A percentile compares a stretch with the other conserved stretches of the same genome.
phyloP scores from a whole-genome alignment of 2,797 vertebrate genomes.

The Esox lucius region DNA sequence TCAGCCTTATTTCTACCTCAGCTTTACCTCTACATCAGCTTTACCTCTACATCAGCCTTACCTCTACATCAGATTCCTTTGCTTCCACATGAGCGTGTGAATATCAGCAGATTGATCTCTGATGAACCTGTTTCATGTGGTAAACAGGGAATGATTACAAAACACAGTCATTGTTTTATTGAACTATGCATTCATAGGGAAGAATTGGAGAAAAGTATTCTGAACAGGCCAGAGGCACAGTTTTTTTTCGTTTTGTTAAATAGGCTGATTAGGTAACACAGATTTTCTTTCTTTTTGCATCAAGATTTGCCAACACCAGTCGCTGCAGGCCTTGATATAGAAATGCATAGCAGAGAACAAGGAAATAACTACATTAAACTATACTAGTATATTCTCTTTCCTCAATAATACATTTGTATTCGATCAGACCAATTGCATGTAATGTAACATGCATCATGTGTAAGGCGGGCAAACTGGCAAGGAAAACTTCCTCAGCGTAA shows the following conservation, averaged over 20 bases:
- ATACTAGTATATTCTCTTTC: too few relatives aligned
- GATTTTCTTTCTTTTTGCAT: slow-evolving; percentile 40
- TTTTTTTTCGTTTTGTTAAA: slow-evolving; percentile 55
- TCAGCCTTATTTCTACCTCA: too few relatives aligned
- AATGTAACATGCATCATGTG: slow-evolving; percentile 30
- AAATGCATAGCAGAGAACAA: slow-evolving; percentile 18
- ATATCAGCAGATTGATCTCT: neutral
- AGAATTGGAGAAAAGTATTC: slow-evolving; percentile 18
- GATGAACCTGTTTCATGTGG: neutral
- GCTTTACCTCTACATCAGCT: too few relatives aligned
- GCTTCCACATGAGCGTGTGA: neutral
- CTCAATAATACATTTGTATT: neutral
- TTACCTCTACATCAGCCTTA: too few relatives aligned
- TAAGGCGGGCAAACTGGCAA: neutral
- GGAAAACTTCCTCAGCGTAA: neutral
- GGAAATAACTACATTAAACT: too few relatives aligned
- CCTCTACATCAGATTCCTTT: neutral
- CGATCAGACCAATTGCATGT: slow-evolving; percentile 32
- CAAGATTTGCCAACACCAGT: slow-evolving; percentile 42
- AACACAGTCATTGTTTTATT: slow-evolving; percentile 39
- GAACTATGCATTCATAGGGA: slow-evolving; percentile 27
- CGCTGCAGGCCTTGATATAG: slow-evolving; percentile 41
- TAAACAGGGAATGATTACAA: neutral
- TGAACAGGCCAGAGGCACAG: slow-evolving; percentile 26
- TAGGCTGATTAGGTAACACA: slow-evolving; percentile 26